Evolutionary conservation across 1,140 invertebrate species (phyloP).

Genomic region (Prorops nasuta): DNA sequence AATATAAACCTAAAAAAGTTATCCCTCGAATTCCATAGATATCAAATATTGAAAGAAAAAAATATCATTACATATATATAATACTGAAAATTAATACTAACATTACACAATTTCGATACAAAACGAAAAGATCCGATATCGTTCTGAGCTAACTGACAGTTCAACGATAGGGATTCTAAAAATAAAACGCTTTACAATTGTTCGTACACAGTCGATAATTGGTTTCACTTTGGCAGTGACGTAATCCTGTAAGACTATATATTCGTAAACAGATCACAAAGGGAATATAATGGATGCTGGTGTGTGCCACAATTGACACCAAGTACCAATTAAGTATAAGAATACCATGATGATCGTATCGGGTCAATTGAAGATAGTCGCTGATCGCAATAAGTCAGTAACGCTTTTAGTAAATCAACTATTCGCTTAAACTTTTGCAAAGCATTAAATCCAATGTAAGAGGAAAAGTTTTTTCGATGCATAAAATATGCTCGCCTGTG

Average conservation of each 20-base stretch:
- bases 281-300: conserved; percentile 36
- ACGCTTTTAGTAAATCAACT: conserved; percentile 20
- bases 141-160: too few relatives aligned
- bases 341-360: conserved; percentile 36
- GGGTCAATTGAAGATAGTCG: conserved; percentile 47
- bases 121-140: too few relatives aligned
- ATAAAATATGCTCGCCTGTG: background rate
- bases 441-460: too few relatives aligned
- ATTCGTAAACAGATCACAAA: conserved; percentile 41
- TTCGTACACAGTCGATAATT: conserved; percentile 23
- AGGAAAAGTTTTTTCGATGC: too few relatives aligned
- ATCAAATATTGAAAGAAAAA: too few relatives aligned
- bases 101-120: too few relatives aligned
- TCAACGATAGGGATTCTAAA: conserved; percentile 28
- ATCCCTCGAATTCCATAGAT: too few relatives aligned
- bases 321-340: conserved; percentile 22
- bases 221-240: conserved; percentile 36
- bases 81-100: too few relatives aligned
- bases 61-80: too few relatives aligned
- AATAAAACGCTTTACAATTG: conserved; percentile 28
- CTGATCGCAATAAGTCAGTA: conserved; percentile 37
- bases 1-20: too few relatives aligned
- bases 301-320: conserved; percentile 51
- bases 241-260: conserved; percentile 31
- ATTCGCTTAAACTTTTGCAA: conserved; percentile 21